These are phyloP conservation scores for Squalus acanthias DNA, from an alignment of 2,797 vertebrate genomes.

Conservation along the genomic window DNA sequence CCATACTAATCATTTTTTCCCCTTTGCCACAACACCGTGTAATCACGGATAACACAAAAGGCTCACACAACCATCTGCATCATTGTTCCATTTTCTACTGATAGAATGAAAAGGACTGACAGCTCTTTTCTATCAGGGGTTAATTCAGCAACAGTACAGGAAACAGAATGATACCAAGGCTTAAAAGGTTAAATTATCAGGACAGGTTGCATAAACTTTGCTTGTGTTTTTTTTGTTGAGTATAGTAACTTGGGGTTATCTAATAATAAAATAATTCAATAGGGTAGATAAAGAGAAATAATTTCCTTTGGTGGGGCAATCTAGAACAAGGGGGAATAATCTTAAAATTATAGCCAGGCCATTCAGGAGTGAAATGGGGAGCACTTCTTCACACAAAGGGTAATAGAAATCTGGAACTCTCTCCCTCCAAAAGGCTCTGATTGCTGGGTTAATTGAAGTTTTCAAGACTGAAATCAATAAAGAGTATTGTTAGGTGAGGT, in stretches of 20 bases:
- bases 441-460: neutral
- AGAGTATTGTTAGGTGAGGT: neutral
- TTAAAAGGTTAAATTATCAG: neutral
- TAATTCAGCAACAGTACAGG: neutral
- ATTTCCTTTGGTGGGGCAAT: neutral
- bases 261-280: neutral
- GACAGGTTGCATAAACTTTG: neutral
- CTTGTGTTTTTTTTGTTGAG: neutral
- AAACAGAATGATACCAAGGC: neutral
- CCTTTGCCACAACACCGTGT: neutral
- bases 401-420: neutral
- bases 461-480: too few species aligned
- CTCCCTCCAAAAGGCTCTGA: neutral
- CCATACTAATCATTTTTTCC: neutral
- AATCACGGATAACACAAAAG: neutral
- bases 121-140: too few species aligned
- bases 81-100: neutral
- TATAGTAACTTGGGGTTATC: neutral
- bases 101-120: neutral
- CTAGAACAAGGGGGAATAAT: neutral
- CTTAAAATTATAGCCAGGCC: neutral
- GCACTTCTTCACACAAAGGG: neutral
- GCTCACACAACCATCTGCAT: neutral
- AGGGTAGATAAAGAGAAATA: neutral
- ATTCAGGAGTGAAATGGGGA: neutral